Evolutionary conservation across 2,888 invertebrate genomes (phyloP), one percentile per base, ranked within the genome.

Genomic region (Cheiracanthium punctorium): DNA sequence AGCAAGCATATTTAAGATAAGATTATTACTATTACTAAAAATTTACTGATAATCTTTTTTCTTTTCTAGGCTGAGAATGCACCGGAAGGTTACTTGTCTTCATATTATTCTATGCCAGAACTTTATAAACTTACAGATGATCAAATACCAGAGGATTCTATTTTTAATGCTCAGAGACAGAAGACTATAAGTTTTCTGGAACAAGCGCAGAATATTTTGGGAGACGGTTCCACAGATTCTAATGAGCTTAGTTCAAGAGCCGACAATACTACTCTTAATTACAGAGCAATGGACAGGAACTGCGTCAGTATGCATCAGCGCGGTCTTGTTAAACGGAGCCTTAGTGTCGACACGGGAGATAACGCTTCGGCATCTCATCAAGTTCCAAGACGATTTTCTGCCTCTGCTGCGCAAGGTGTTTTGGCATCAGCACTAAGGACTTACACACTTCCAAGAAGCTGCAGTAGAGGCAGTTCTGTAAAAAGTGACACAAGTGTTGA

Each of bases 81-180:
- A 10, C 0, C 43, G 7, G 88, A 82, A 20, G 73, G 77, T 0
- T 67, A 73, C 17, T 41, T 89, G 12, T 80, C 89, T n/a, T 88
- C 89, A 0, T 89, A 89, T 75, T 89, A 88, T 73, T 89, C 89
- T 12, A 89, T 89, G 89, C 89, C 89, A 17, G 89, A 89, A 80
- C 67, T 89, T 5, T 76, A 84, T 32, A 86, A 79, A 37, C 65
- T 85, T 14, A 65, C 70, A 12, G 84, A 87, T 30, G 72, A 67
- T 12, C 65, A 37, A 58, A 74, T 77, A 24, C 58, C 58, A 30
- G 87, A 87, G 30, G 67, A 67, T 64, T 71, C 79, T 0, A 65
- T 67, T 17, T 48, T 77, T 17, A 52, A 28, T 73, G 30, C 71
- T 24, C 73, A 70, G 17, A 71, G 73, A 20, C 75, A 85, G 29